Percentiles rank a stretch among this genome's conserved stretches.
phyloP scores from a whole-genome alignment of 1,140 invertebrate species.

The Rhizoglyphus robini region DNA sequence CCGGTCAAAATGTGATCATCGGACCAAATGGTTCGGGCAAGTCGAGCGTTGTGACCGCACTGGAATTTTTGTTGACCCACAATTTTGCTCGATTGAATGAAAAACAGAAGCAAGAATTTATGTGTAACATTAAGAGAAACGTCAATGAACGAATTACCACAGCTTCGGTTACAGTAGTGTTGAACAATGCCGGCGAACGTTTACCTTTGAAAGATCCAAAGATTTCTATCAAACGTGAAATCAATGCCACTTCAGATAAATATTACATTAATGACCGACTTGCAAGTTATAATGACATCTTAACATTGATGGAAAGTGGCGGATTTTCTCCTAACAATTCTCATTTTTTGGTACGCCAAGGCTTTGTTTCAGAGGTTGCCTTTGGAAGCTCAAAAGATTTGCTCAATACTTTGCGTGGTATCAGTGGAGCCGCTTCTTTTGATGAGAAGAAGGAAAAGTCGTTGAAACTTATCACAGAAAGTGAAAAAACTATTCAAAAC shows the following conservation, averaged over 20 bases:
- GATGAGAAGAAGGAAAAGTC: neutral
- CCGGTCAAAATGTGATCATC: conserved; percentile 91
- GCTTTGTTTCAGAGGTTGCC: conserved; percentile 34
- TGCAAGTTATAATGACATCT: conserved; percentile 88
- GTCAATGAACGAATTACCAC: conserved; percentile 50
- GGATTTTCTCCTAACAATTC: conserved; percentile 99
- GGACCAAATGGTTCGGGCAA: conserved; percentile 94
- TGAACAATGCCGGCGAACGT: conserved; percentile 93
- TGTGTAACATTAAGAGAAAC: neutral
- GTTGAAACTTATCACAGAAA: neutral
- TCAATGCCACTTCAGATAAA: conserved; percentile 97
- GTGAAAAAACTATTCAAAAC: neutral
- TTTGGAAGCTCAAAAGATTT: conserved; percentile 48
- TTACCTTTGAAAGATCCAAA: conserved; percentile 96
- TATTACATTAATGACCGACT: conserved; percentile 98
- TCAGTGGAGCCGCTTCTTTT: neutral
- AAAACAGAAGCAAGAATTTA: conserved; percentile 29
- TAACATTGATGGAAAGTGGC: conserved; percentile 94
- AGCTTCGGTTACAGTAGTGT: conserved; percentile 97
- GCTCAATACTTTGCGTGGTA: conserved; percentile 75
- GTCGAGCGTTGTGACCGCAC: conserved; percentile 98
- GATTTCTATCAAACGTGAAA: conserved; percentile 81
- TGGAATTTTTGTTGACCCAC: conserved; percentile 98
- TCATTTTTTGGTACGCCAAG: conserved; percentile 99
- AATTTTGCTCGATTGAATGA: conserved; percentile 91